Evolutionary conservation across 2,888 invertebrate species (phyloP).

Genomic region (Nowickia ferox): DNA sequence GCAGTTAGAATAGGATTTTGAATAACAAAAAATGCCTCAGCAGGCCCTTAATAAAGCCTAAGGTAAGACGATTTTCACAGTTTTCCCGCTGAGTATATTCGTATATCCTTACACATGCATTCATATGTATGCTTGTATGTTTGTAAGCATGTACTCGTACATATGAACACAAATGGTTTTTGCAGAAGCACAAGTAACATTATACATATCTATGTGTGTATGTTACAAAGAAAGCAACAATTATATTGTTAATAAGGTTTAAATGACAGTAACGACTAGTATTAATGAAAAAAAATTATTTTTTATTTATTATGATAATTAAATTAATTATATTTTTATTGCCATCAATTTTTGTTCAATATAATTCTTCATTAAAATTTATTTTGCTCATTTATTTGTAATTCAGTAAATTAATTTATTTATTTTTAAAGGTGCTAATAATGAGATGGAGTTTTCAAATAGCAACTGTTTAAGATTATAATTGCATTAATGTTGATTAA

Average conservation of each 20-base stretch:
- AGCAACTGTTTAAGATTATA: not conserved
- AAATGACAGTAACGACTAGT: constrained; percentile 31
- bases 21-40: too few species aligned
- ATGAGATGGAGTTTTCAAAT: not conserved
- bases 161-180: not conserved
- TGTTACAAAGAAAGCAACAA: constrained; percentile 31
- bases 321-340: constrained; percentile 44
- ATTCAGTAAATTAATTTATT: not conserved
- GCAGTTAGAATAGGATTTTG: too few species aligned
- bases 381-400: not conserved
- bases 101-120: too few species aligned
- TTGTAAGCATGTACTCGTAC: not conserved
- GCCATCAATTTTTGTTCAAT: constrained; percentile 28
- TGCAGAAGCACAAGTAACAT: not conserved
- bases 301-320: constrained; percentile 49
- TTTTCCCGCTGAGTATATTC: too few species aligned
- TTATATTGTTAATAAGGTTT: constrained; percentile 53
- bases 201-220: not conserved
- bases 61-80: too few species aligned
- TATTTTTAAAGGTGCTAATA: not conserved
- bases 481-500: not conserved
- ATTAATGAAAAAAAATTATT: constrained; percentile 37
- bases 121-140: too few species aligned
- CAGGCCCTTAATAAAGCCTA: too few species aligned
- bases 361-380: not conserved